phyloP scores from a whole-genome alignment of 2,797 vertebrate genomes.

The Melanotaenia nigrans region DNA sequence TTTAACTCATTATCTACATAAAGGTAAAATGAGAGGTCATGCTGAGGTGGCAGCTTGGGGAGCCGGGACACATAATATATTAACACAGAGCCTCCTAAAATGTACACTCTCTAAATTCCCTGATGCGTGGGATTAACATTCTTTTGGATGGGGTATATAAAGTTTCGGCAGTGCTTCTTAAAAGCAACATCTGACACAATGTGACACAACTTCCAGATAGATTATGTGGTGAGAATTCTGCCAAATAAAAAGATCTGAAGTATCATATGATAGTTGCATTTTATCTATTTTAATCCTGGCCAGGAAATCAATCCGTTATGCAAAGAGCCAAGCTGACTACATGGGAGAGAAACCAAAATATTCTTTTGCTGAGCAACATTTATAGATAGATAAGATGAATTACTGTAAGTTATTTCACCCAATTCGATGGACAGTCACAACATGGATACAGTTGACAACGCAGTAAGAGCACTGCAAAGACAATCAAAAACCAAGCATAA shows the following conservation, averaged over 20 bases:
- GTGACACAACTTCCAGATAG: constrained; percentile 16
- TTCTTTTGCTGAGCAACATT: no score
- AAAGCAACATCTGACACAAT: constrained; percentile 5
- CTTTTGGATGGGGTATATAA: not conserved
- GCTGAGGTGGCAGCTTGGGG: constrained; percentile 50
- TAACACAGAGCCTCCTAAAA: constrained; percentile 42
- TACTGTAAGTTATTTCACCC: no score
- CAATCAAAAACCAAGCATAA: no score
- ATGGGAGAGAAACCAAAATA: no score
- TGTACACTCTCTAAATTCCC: constrained; percentile 6
- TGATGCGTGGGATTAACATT: constrained; percentile 33
- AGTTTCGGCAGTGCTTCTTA: constrained; percentile 3
- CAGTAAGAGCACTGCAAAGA: no score
- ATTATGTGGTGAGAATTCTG: not conserved
- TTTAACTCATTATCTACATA: constrained; percentile 63
- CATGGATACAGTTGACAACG: no score
- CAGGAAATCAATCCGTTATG: not conserved
- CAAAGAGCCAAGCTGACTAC: no score
- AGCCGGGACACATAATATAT: constrained; percentile 41
- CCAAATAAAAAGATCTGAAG: no score
- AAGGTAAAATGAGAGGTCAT: constrained; percentile 63
- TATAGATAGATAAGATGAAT: no score
- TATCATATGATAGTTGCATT: not conserved
- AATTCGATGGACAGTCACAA: no score
- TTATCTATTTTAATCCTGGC: not conserved